Conservation (phyloP, 92 coral and sea anemone species). For the Pocillopora meandrina region DNA sequence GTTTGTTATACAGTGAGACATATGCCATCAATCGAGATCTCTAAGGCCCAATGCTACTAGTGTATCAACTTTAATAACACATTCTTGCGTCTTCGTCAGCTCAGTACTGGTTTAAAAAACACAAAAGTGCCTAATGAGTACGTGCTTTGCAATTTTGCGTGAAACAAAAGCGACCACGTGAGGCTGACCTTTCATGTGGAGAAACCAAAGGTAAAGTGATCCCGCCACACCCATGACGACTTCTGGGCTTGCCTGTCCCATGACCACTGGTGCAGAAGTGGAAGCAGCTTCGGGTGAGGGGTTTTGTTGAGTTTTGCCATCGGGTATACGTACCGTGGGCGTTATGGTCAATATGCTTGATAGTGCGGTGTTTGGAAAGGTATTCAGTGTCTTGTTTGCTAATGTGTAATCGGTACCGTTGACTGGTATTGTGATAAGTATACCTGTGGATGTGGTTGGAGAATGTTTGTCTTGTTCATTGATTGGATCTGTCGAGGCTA, state of each 20-base stretch:
- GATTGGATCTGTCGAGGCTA: slow-evolving; percentile 12
- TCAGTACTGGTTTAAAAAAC: too few species aligned
- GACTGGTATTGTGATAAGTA: slow-evolving; percentile 29
- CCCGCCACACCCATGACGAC: slow-evolving; percentile 62
- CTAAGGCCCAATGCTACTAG: too few species aligned
- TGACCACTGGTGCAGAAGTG: slow-evolving; percentile 38
- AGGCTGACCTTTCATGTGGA: slow-evolving; percentile 66
- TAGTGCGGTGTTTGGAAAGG: not conserved
- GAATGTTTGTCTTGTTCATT: slow-evolving; percentile 21
- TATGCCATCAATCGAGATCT: too few species aligned
- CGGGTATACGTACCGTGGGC: not conserved
- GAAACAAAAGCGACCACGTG: not conserved
- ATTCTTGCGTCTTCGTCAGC: too few species aligned
- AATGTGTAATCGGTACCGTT: slow-evolving; percentile 25
- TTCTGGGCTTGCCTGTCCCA: slow-evolving; percentile 52
- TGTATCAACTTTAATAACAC: too few species aligned
- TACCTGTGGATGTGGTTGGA: slow-evolving; percentile 45
- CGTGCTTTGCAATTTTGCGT: not conserved
- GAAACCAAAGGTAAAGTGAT: slow-evolving; percentile 66
- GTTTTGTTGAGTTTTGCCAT: too few species aligned
- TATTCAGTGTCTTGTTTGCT: not conserved
- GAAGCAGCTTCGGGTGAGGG: not conserved
- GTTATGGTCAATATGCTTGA: not conserved
- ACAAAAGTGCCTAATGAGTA: not conserved
- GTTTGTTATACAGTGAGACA: too few species aligned